Evolutionary conservation across 1,140 invertebrate species (phyloP).

Genomic region (Branchinecta lynchi): DNA sequence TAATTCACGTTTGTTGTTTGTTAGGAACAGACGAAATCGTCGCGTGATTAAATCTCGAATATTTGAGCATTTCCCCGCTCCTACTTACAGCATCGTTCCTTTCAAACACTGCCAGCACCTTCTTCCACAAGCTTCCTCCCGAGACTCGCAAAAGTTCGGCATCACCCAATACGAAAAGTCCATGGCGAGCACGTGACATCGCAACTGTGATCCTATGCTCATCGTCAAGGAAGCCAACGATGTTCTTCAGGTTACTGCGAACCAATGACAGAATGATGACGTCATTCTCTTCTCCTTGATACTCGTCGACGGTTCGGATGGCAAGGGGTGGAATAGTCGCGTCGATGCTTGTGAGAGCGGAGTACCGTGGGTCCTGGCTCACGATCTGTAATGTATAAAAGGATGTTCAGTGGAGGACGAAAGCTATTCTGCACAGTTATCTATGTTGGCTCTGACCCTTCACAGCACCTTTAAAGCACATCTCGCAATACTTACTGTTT

Average conservation of each 20-base stretch:
- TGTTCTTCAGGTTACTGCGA: slow-evolving; percentile 31
- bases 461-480: too few relatives aligned
- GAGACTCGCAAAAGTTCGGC: slow-evolving; percentile 37
- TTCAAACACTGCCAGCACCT: slow-evolving; percentile 21
- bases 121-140: slow-evolving; percentile 27
- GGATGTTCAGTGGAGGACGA: too few relatives aligned
- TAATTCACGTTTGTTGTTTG: too few relatives aligned
- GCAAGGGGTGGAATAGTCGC: neutral
- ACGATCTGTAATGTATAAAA: too few relatives aligned
- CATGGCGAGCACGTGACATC: slow-evolving; percentile 40
- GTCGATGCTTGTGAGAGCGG: too few relatives aligned
- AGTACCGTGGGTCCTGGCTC: too few relatives aligned
- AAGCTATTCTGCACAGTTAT: too few relatives aligned
- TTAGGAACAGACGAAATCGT: too few relatives aligned
- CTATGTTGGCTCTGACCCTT: too few relatives aligned
- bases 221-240: slow-evolving; percentile 37
- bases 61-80: too few relatives aligned
- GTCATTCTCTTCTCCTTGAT: slow-evolving; percentile 42
- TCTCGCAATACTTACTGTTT: too few relatives aligned
- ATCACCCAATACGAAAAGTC: slow-evolving; percentile 51
- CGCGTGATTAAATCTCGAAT: too few relatives aligned
- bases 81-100: slow-evolving; percentile 24
- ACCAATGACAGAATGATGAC: slow-evolving; percentile 42
- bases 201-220: slow-evolving; percentile 40
- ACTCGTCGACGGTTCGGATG: slow-evolving; percentile 38